phyloP scores from a whole-genome alignment of 1,140 invertebrate genomes.

The Sycobia sp. region DNA sequence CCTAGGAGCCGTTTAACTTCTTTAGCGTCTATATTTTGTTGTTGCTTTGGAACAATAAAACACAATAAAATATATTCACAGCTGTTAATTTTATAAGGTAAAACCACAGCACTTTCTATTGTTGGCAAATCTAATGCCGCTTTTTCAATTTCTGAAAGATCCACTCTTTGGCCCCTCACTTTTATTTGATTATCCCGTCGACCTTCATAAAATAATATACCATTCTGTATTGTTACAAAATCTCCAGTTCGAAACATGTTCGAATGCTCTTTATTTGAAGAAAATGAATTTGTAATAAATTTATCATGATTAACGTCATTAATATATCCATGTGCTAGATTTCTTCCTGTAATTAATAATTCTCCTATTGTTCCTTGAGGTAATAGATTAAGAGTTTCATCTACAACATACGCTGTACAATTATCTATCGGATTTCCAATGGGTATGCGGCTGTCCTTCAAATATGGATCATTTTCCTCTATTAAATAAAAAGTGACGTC shows the following conservation, averaged over 20 bases:
- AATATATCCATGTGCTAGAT: constrained; percentile 81
- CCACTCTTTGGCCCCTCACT: constrained; percentile 82
- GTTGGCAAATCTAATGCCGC: constrained; percentile 64
- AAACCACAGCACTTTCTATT: constrained; percentile 71
- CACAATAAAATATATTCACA: constrained; percentile 51
- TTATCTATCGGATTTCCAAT: constrained; percentile 81
- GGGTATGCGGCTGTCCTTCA: constrained; percentile 72
- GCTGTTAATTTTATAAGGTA: constrained; percentile 79
- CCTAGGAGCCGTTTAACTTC: constrained; percentile 70
- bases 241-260: constrained; percentile 82
- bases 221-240: constrained; percentile 77
- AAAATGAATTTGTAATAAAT: constrained; percentile 72
- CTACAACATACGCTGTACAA: constrained; percentile 78
- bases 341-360: constrained; percentile 77
- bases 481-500: constrained; percentile 76
- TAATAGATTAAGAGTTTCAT: constrained; percentile 71
- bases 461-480: constrained; percentile 57
- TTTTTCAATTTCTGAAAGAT: constrained; percentile 81
- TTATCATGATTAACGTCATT: constrained; percentile 72
- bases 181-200: constrained; percentile 86
- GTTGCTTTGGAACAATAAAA: constrained; percentile 19
- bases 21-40: constrained; percentile 33
- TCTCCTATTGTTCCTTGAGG: constrained; percentile 76
- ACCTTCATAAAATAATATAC: constrained; percentile 76
- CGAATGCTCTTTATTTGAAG: background rate